Base-by-base conservation (phyloP, 2,888 invertebrate species). In the Deilephila elpenor region DNA sequence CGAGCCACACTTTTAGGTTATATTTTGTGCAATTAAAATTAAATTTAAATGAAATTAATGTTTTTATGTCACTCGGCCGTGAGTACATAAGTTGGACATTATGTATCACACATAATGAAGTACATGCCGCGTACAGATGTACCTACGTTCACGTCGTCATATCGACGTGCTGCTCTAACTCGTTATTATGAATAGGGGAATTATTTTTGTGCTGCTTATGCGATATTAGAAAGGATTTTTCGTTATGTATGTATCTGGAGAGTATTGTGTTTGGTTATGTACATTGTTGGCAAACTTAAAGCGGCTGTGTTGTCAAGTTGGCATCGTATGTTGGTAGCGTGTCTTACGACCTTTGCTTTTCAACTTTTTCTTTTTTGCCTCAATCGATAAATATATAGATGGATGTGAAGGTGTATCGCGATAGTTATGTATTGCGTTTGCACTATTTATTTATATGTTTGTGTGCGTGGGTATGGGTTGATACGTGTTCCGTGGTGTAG, bases 1-100 rank as follows among this genome's bases (percentile, higher is more conserved):
- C 72, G 72, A 78, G 79, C 78, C 79, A 79, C 79, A 82, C 80
- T 88, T 89, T 87, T 89, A 91, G 91, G 91, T 93, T 92, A 92
- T 87, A 88, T 91, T 86, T 83, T 79, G 74, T 78, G 78, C 76
- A 77, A 77, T 74, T 79, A 78, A 76, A 84, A 82, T 81, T 80
- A 76, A 80, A 83, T 83, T 76, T 80, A 83, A 81, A 83, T 84
- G 76, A 82, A 83, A 83, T 78, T 83, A 80, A 75, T 81, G 79
- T 79, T 82, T 81, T 80, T 78, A 78, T 78, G 74, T 74, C 78
- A 78, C 74, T 78, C 77, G 78, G 78, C 78, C 77, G 74, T 78
- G 78, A 80, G 79, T 78, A 76, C 79, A 80, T 75, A 79, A 75
- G 74, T 77, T 77, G 73, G 85, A 79, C 74, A 75, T 74, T 76